Percentiles rank a stretch among this genome's conserved stretches.
These are phyloP conservation scores for Falco columbarius DNA, from an alignment of 2,797 vertebrate species.

Conservation along the genomic window DNA sequence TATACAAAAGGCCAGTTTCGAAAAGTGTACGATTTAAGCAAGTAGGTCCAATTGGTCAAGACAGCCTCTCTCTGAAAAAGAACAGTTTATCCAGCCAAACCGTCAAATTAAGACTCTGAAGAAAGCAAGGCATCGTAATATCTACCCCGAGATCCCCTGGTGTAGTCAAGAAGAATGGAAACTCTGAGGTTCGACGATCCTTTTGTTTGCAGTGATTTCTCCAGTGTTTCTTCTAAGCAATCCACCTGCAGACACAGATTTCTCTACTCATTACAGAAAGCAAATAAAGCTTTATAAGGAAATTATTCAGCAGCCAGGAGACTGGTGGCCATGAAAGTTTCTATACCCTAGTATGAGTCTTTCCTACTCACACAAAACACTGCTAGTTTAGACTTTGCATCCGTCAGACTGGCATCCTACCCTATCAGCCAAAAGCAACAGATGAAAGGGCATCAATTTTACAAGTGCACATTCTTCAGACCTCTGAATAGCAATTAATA, in stretches of 20 bases:
- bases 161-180: constrained; percentile 92
- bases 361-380: neutral
- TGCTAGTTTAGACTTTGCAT: neutral
- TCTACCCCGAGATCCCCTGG: constrained; percentile 92
- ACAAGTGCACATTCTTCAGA: neutral
- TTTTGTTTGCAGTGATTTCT: constrained; percentile 77
- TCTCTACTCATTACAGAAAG: neutral
- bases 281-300: neutral
- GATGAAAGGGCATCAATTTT: neutral
- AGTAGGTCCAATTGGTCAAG: neutral
- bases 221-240: constrained; percentile 89
- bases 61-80: neutral
- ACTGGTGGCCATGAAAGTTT: neutral
- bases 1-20: neutral
- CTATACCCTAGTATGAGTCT: neutral
- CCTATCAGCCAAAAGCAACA: neutral
- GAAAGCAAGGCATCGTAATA: fast-evolving
- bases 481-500: neutral
- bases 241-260: constrained; percentile 83
- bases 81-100: neutral
- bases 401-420: neutral
- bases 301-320: neutral
- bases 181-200: constrained; percentile 82
- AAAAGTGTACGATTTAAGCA: neutral
- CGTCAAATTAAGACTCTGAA: neutral